phyloP scores from a whole-genome alignment of 2,888 invertebrate genomes.

The Cryptus viduatorius region DNA sequence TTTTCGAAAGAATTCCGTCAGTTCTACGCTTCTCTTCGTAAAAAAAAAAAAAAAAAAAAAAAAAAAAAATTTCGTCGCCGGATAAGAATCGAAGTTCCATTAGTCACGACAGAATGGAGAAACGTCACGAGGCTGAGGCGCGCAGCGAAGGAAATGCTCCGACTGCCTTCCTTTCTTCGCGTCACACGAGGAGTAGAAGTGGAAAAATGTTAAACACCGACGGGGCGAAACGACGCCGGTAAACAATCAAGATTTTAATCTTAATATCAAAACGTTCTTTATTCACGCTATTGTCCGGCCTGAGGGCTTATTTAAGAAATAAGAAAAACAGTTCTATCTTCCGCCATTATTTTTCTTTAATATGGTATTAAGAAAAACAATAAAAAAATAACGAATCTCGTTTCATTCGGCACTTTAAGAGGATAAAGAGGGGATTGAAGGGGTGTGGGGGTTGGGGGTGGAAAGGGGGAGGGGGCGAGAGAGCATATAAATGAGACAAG shows the following conservation, averaged over 20 bases:
- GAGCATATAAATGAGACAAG: not conserved
- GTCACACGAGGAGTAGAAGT: not conserved
- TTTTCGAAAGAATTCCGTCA: conserved; percentile 26
- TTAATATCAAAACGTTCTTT: not conserved
- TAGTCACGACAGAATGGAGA: conserved; percentile 27
- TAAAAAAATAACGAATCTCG: not conserved
- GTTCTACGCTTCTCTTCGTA: not conserved
- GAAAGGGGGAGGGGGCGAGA: not conserved
- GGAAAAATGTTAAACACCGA: conserved; percentile 42
- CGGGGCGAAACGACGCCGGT: conserved; percentile 5
- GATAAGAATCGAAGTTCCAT: conserved; percentile 56
- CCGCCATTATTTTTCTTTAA: conserved; percentile 7
- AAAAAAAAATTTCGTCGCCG: not conserved
- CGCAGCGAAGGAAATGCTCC: not conserved
- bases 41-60: not conserved
- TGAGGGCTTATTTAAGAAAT: conserved; percentile 1
- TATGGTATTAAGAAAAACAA: not conserved
- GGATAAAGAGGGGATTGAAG: not conserved
- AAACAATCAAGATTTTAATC: conserved; percentile 44
- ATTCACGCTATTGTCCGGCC: not conserved
- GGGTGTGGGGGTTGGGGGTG: no score
- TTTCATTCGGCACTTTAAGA: conserved; percentile 1
- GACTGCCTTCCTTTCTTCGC: not conserved
- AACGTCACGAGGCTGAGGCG: conserved; percentile 18
- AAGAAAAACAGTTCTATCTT: not conserved